Conservation (phyloP, 2,888 invertebrate species). For the Beris morrisii region DNA sequence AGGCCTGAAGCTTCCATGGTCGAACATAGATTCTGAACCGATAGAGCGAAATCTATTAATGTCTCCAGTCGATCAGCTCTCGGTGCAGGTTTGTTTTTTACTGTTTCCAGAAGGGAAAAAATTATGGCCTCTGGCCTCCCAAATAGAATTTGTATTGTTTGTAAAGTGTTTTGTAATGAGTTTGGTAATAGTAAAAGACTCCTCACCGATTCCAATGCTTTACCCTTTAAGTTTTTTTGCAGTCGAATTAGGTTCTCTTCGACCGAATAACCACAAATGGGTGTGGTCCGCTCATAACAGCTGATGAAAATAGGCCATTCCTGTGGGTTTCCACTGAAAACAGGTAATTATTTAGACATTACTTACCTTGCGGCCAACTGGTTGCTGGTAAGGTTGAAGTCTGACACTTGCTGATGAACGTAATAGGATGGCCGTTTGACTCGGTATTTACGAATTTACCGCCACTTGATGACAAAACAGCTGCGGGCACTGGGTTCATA, state of each 20-base stretch:
- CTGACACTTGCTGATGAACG: no score
- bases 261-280: background rate
- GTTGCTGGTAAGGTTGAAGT: no score
- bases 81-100: no score
- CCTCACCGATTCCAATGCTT: conserved; percentile 17
- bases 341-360: conserved; percentile 15
- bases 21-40: conserved; percentile 34
- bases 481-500: no score
- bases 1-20: conserved; percentile 31
- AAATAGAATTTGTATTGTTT: no score
- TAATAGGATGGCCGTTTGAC: no score
- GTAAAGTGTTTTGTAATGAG: no score
- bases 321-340: background rate
- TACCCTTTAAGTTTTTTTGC: conserved; percentile 1
- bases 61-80: no score
- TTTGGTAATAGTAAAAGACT: conserved; percentile 28
- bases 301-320: background rate
- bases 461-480: no score
- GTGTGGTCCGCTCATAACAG: background rate
- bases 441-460: no score
- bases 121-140: no score
- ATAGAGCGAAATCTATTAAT: conserved; percentile 22
- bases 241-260: background rate
- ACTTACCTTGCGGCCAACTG: conserved; percentile 3
- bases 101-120: no score